A percentile compares a stretch with the other conserved stretches of the same genome.
Conservation (phyloP, 2,888 invertebrate species). For the Ormia ochracea region DNA sequence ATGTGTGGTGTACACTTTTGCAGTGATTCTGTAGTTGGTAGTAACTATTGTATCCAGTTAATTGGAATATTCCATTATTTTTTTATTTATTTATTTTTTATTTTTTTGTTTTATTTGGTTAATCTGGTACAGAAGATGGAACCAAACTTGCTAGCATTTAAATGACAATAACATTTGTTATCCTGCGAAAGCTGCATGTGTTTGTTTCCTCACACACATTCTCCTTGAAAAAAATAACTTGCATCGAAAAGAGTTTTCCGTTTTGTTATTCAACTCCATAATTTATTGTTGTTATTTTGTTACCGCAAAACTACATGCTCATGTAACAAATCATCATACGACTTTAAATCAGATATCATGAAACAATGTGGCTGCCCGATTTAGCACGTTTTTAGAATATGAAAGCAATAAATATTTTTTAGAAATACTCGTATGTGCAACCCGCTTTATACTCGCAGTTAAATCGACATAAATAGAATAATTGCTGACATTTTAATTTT, state of each 20-base stretch:
- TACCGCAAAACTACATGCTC: constrained; percentile 10
- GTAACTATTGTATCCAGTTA: background rate
- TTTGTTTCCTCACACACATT: background rate
- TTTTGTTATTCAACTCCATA: constrained; percentile 18
- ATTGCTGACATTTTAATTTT: background rate
- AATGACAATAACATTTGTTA: constrained; percentile 8
- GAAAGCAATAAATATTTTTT: background rate
- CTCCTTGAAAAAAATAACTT: background rate
- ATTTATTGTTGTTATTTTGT: constrained; percentile 36
- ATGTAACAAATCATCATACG: constrained; percentile 41
- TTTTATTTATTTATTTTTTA: constrained; percentile 32
- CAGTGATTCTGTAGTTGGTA: background rate
- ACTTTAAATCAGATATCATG: constrained; percentile 24
- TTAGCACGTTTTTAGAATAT: background rate
- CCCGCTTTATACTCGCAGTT: background rate
- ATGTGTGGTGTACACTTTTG: background rate
- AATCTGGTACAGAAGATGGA: too few species aligned
- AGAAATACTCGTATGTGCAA: background rate
- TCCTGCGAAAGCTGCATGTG: background rate
- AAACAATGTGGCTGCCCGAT: background rate
- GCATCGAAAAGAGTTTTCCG: background rate
- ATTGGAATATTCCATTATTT: constrained; percentile 23
- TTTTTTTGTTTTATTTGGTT: constrained; percentile 51
- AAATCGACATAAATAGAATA: constrained; percentile 33
- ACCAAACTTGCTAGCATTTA: too few species aligned